Evolutionary conservation across 2,113 vertebrate species (phyloP).

Genomic region (Lipotes vexillifer): DNA sequence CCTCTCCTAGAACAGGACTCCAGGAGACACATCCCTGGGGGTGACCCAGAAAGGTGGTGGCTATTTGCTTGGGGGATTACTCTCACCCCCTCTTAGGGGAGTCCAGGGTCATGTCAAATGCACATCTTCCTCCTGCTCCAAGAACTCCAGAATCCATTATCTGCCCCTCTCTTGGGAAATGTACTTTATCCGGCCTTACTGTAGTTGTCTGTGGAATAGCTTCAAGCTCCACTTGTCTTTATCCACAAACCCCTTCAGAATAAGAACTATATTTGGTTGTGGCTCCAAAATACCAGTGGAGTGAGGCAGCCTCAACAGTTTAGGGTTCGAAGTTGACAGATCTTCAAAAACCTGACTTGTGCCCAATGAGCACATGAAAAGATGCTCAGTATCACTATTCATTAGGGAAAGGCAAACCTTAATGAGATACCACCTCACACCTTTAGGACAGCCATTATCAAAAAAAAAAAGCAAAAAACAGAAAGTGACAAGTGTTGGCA

Average conservation of each 20-base stretch:
- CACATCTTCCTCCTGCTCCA: neutral
- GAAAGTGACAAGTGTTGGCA: neutral
- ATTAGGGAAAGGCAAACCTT: neutral
- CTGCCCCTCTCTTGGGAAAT: neutral
- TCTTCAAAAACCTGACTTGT: neutral
- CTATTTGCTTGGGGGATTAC: neutral
- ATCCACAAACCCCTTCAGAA: neutral
- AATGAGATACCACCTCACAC: neutral
- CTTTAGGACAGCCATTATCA: too few relatives aligned
- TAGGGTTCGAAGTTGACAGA: neutral
- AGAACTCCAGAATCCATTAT: neutral
- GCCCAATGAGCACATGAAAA: neutral
- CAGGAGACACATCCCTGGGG: fast-evolving
- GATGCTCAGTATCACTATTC: neutral
- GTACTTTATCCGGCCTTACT: neutral
- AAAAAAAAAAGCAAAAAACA: neutral
- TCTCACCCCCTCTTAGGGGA: neutral
- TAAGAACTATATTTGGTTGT: neutral
- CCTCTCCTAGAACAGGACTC: neutral
- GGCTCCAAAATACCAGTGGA: neutral
- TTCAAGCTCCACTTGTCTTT: neutral
- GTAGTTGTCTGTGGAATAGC: neutral
- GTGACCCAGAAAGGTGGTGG: neutral
- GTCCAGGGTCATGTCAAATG: neutral
- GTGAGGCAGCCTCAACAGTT: neutral